Evolutionary conservation across 2,113 vertebrate species (phyloP).

Genomic region (Melanerpes aurifrons): DNA sequence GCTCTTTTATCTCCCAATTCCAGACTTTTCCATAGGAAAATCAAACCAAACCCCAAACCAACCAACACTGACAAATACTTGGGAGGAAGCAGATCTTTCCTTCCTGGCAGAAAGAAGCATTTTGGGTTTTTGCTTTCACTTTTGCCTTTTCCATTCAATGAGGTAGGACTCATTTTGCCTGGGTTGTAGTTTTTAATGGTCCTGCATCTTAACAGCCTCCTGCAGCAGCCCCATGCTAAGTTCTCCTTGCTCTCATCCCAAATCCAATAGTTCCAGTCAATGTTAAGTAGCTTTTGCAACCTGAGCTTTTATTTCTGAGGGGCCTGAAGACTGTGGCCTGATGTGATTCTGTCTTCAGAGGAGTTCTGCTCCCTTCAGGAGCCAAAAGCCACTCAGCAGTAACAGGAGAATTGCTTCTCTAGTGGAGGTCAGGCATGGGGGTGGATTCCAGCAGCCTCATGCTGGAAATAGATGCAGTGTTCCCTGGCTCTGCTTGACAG

Average conservation of each 20-base stretch:
- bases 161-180: too few relatives aligned
- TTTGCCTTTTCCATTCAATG: neutral
- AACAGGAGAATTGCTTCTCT: neutral
- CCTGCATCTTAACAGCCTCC: too few relatives aligned
- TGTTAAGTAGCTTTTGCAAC: neutral
- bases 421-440: neutral
- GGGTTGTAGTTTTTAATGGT: too few relatives aligned
- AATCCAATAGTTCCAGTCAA: too few relatives aligned
- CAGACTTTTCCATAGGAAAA: neutral
- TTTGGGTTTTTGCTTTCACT: neutral
- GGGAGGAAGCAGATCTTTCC: neutral
- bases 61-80: neutral
- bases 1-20: neutral
- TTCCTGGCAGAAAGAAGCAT: neutral
- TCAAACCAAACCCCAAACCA: neutral
- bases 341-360: neutral
- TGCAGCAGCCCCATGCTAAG: too few relatives aligned
- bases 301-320: neutral
- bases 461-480: accelerated
- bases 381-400: too few relatives aligned
- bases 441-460: neutral
- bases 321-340: too few relatives aligned
- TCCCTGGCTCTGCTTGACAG: neutral
- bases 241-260: too few relatives aligned
- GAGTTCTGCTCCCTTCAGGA: neutral